These are phyloP conservation scores for Leucosticte australis DNA, from an alignment of 2,113 vertebrate species.

Conservation along the genomic window DNA sequence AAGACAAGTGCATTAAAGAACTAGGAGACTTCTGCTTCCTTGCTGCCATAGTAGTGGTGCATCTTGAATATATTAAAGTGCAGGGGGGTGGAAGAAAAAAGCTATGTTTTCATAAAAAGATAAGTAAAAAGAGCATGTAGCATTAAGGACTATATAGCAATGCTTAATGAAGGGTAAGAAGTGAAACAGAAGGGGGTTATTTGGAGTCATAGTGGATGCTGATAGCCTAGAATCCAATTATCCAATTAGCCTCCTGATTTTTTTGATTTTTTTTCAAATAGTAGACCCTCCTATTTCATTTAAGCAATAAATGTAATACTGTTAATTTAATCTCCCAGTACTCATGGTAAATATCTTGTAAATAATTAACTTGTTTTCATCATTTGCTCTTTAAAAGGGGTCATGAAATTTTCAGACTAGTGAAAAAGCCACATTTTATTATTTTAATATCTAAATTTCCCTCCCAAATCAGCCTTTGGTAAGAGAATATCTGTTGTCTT, in stretches of 20 bases:
- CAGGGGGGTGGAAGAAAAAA: fast-evolving
- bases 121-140: neutral
- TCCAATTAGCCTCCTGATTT: neutral
- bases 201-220: neutral
- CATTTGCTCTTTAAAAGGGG: neutral
- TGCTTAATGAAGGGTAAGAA: neutral
- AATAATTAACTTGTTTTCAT: neutral
- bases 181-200: neutral
- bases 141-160: neutral
- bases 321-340: neutral
- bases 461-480: neutral
- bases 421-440: neutral
- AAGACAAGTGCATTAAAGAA: neutral
- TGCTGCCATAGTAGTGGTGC: neutral
- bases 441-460: neutral
- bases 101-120: neutral
- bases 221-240: neutral
- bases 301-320: neutral
- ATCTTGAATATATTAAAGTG: neutral
- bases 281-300: neutral
- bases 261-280: neutral
- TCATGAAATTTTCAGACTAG: neutral
- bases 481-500: neutral
- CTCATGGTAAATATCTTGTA: neutral
- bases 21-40: neutral